Base-by-base conservation (phyloP, 2,888 invertebrate genomes). In the Platerodrilus igneus region DNA sequence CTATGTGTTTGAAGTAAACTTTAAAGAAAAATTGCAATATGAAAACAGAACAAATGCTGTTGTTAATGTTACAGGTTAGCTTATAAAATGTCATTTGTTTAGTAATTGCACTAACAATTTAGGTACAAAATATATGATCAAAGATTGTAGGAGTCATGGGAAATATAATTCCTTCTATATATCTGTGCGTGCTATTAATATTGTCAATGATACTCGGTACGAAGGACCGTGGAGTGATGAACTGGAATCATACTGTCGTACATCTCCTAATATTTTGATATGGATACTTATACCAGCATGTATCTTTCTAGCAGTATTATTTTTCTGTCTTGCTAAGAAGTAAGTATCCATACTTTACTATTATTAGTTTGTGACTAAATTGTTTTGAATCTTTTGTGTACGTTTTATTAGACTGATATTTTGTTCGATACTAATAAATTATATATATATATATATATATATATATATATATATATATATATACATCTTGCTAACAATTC, bases 1-100 rank as follows among this genome's bases (percentile, higher is more conserved):
- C 10, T 62, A 72, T 45, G 68, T 70, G 43, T 78, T 75, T 47
- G 68, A 77, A 55, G 60, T 78, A 46, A 69, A 63, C 61, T 56
- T 69, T 11, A 64, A 56, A 19, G 61, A 68, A 21, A 54, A 55
- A 22, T 32, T 41, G 13, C 40, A 53, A 10, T 38, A 50, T 17
- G 45, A 44, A 11, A 53, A 54, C 38, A 50, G 44, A 14, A 51
- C 52, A 5, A 36, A 43, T 8, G 28, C 46, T 4, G 25, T 53
- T 20, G 54, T 51, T 37, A 59, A 56, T 15, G 54, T 50, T 4
- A 56, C 57, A 27, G 55, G 57, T 51, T 46, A 32, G 15, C 13
- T 32, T 22, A 19, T 9, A 8, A 3, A 8, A 10, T 33, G 16
- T 34, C 1, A 25, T 37, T 34, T 20, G n/a, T n/a, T n/a, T 21